These are phyloP conservation scores for Agapornis canus DNA, from an alignment of 2,797 vertebrate species.

Conservation along the genomic window DNA sequence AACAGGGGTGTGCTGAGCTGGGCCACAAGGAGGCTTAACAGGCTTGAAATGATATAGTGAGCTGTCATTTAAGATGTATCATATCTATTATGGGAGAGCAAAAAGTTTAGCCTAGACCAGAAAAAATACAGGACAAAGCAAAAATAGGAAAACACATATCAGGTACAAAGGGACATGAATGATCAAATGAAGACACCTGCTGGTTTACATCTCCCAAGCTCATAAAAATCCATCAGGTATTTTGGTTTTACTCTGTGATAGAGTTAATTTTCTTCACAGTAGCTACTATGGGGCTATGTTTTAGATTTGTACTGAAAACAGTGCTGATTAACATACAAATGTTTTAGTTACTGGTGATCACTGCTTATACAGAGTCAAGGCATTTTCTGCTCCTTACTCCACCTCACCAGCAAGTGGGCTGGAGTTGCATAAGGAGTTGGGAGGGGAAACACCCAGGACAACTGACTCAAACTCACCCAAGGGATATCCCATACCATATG, in stretches of 20 bases:
- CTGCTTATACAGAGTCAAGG: background rate
- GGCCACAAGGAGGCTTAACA: background rate
- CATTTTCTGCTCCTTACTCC: background rate
- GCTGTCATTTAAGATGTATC: background rate
- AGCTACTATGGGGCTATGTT: background rate
- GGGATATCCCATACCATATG: background rate
- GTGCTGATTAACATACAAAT: too few species aligned
- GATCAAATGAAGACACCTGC: background rate
- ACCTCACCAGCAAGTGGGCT: background rate
- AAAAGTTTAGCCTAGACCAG: background rate
- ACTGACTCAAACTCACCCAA: background rate
- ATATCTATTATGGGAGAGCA: background rate
- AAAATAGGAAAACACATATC: background rate
- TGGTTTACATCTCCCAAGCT: background rate
- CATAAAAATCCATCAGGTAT: background rate
- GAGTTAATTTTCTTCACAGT: background rate
- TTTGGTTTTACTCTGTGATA: background rate
- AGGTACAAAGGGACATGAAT: background rate
- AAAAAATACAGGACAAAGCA: background rate
- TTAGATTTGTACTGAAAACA: background rate
- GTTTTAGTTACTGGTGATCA: background rate
- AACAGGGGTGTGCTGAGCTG: fast-evolving
- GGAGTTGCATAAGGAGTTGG: background rate
- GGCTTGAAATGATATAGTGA: conserved; percentile 21
- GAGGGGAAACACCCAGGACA: background rate